phyloP scores from a whole-genome alignment of 2,888 invertebrate genomes.

The Trichopoda pennipes region DNA sequence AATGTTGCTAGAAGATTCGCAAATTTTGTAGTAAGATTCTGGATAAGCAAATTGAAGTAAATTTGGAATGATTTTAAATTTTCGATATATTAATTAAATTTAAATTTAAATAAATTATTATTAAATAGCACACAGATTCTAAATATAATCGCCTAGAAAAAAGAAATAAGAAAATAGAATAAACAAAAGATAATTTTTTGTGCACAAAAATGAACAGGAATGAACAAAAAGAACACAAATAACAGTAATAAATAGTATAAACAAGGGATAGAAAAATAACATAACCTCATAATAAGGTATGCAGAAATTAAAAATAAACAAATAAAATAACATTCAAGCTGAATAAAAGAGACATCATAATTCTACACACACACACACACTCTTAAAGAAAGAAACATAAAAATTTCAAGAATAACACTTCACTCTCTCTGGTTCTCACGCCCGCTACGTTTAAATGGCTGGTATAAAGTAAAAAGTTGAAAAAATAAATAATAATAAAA shows the following conservation, averaged over 20 bases:
- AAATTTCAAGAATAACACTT: background rate
- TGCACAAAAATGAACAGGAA: no score
- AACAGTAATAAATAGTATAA: background rate
- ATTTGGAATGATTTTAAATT: no score
- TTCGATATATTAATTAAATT: no score
- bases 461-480: background rate
- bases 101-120: no score
- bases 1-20: no score
- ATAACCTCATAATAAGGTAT: background rate
- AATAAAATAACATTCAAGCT: background rate
- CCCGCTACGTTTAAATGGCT: background rate
- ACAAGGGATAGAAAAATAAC: no score
- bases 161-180: no score
- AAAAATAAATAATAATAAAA: background rate
- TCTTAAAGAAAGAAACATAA: background rate
- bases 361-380: constrained; percentile 5
- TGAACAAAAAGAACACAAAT: background rate
- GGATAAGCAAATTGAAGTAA: no score
- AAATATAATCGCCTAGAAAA: no score
- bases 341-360: background rate
- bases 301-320: background rate
- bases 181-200: no score
- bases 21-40: no score
- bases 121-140: no score
- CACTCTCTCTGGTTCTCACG: background rate